Evolutionary conservation across 2,888 invertebrate genomes (phyloP).

Genomic region (Sphaeridia pumilis): DNA sequence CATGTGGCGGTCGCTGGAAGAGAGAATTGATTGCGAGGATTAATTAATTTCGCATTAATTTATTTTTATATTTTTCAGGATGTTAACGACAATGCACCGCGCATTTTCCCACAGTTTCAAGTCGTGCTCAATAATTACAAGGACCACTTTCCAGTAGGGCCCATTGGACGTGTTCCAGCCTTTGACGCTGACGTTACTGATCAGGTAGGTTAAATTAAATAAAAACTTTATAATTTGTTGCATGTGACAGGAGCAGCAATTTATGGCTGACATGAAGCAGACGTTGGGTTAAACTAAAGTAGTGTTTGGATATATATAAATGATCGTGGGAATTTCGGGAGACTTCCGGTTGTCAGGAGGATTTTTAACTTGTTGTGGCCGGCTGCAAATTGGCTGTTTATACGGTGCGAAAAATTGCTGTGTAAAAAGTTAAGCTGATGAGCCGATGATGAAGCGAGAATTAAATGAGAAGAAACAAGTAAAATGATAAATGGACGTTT

Average conservation of each 20-base stretch:
- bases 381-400: too few species aligned
- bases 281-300: neutral
- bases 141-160: slow-evolving; percentile 82
- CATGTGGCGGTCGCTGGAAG: neutral
- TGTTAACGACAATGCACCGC: slow-evolving; percentile 46
- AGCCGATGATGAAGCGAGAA: too few species aligned
- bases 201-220: slow-evolving; percentile 33
- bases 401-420: too few species aligned
- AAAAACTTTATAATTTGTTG: neutral
- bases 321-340: too few species aligned
- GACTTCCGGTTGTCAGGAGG: too few species aligned
- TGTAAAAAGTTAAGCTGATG: too few species aligned
- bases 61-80: slow-evolving; percentile 35
- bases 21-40: neutral
- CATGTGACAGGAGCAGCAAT: neutral
- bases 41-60: too few species aligned
- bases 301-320: too few species aligned
- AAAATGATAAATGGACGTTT: too few species aligned
- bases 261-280: neutral
- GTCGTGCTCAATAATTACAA: slow-evolving; percentile 92
- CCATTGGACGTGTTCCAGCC: slow-evolving; percentile 84
- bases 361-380: too few species aligned
- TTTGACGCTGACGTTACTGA: slow-evolving; percentile 91
- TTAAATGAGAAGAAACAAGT: too few species aligned
- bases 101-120: slow-evolving; percentile 47